Evolutionary conservation across 2,113 vertebrate genomes (phyloP).

Genomic region (Cacatua alba): DNA sequence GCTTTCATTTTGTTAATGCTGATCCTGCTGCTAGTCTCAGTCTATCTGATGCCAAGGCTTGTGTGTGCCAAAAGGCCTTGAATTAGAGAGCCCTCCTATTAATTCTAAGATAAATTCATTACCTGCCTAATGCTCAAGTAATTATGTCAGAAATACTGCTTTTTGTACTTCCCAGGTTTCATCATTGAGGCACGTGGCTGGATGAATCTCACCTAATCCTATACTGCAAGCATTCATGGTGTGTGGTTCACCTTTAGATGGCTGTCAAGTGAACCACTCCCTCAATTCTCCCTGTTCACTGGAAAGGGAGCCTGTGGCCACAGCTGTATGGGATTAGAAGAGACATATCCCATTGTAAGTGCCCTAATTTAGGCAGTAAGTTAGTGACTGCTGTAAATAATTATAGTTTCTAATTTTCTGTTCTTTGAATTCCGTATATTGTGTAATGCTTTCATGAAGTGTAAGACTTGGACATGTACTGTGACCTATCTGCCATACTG

Average conservation of each 20-base stretch:
- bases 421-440: not conserved
- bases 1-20: not conserved
- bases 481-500: not conserved
- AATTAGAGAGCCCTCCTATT: not conserved
- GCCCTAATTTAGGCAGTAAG: not conserved
- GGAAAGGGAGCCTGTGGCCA: not conserved
- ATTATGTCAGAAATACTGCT: not conserved
- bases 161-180: not conserved
- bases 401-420: not conserved
- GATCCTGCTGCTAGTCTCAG: fast-evolving
- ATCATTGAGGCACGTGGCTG: not conserved
- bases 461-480: not conserved
- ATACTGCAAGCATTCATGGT: not conserved
- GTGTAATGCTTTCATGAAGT: not conserved
- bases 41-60: not conserved
- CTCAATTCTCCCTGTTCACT: not conserved
- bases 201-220: not conserved
- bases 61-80: not conserved
- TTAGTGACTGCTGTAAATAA: not conserved
- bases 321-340: not conserved
- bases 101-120: not conserved
- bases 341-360: not conserved
- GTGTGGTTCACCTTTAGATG: not conserved
- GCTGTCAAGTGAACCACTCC: not conserved
- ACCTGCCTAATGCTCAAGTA: not conserved